These are phyloP conservation scores for Lymantria monacha DNA, from an alignment of 2,888 invertebrate species.

Conservation along the genomic window DNA sequence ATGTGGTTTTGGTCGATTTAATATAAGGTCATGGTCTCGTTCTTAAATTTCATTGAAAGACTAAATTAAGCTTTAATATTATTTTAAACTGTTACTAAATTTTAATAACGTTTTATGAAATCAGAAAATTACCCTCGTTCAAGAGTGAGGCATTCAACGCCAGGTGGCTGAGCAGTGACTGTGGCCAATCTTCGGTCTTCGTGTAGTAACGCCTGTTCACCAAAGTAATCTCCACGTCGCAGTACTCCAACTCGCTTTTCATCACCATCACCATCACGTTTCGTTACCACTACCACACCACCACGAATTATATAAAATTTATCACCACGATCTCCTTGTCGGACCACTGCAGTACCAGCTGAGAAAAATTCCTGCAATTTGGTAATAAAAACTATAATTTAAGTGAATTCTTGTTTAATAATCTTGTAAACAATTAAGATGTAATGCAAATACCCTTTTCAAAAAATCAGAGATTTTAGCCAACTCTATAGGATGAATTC, in stretches of 20 bases:
- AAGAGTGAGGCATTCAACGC: conserved; percentile 93
- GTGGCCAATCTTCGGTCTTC: conserved; percentile 95
- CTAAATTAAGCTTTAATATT: neutral
- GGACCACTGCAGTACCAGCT: conserved; percentile 89
- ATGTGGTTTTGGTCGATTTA: no score
- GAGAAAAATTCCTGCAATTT: conserved; percentile 88
- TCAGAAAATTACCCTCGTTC: conserved; percentile 86
- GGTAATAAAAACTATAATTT: neutral
- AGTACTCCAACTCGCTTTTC: conserved; percentile 87
- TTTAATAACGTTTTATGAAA: neutral
- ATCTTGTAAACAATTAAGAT: neutral
- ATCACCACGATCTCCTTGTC: conserved; percentile 93
- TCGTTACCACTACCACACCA: conserved; percentile 89
- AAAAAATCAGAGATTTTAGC: conserved; percentile 93
- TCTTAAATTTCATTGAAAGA: no score
- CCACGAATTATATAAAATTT: conserved; percentile 95
- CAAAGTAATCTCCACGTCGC: conserved; percentile 92
- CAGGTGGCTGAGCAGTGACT: conserved; percentile 91
- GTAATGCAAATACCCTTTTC: conserved; percentile 85
- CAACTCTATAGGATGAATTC: conserved; percentile 86
- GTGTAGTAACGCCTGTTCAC: conserved; percentile 92
- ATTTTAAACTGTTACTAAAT: neutral
- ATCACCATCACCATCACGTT: conserved; percentile 81
- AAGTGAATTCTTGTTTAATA: neutral
- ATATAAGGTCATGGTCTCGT: no score